phyloP scores from a whole-genome alignment of 2,797 vertebrate species.

The Periophthalmus magnuspinnatus region DNA sequence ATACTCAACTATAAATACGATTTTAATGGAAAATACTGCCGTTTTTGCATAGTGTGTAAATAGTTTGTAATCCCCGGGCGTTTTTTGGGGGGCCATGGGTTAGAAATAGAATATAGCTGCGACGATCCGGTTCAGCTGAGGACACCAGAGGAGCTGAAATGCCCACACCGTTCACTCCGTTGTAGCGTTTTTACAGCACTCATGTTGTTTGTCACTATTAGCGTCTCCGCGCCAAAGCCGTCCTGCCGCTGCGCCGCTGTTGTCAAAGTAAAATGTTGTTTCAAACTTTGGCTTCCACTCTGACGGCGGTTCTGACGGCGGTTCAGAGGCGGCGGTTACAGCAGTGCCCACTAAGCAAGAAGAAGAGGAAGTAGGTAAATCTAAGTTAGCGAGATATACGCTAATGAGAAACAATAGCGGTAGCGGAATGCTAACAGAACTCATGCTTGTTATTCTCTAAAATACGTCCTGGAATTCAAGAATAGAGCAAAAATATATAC shows the following conservation, averaged over 20 bases:
- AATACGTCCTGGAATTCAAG: too few species aligned
- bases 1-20: not conserved
- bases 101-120: not conserved
- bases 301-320: not conserved
- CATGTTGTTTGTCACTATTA: conserved; percentile 3
- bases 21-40: conserved; percentile 8
- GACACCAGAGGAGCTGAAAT: not conserved
- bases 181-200: not conserved
- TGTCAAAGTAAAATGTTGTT: not conserved
- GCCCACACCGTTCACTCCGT: not conserved
- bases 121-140: not conserved
- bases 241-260: not conserved
- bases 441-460: too few species aligned
- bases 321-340: too few species aligned
- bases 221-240: not conserved
- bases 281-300: not conserved
- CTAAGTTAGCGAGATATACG: too few species aligned
- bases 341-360: too few species aligned
- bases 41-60: conserved; percentile 8
- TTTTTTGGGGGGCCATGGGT: not conserved
- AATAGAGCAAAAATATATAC: too few species aligned
- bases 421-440: too few species aligned
- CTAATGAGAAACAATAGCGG: too few species aligned
- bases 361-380: too few species aligned
- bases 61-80: not conserved